Percentiles rank a stretch among this genome's conserved stretches.
Conservation (phyloP, 1,140 invertebrate species). For the Diorhabda carinulata region DNA sequence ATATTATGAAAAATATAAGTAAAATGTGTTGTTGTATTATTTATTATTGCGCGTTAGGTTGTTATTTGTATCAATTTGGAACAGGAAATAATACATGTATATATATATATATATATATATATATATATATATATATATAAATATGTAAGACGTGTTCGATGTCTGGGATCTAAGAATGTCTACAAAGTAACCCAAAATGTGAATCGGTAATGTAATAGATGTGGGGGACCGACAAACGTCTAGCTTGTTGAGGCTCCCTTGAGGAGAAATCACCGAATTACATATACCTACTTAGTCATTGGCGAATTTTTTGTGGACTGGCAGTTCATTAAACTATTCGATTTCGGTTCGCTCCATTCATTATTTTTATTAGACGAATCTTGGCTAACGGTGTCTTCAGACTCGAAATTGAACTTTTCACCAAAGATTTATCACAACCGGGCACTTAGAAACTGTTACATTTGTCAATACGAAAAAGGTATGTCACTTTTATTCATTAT, state of each 20-base stretch:
- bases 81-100: too few species aligned
- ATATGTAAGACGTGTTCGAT: neutral
- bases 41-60: too few species aligned
- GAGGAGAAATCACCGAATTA: conserved; percentile 40
- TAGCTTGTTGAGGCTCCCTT: conserved; percentile 36
- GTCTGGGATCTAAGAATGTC: neutral
- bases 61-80: too few species aligned
- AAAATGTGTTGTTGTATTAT: too few species aligned
- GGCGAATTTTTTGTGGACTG: conserved; percentile 35
- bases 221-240: conserved; percentile 34
- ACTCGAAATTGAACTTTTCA: conserved; percentile 14
- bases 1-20: too few species aligned
- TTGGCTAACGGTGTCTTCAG: conserved; percentile 21
- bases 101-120: too few species aligned
- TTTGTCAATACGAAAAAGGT: too few species aligned
- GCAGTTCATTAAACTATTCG: conserved; percentile 30
- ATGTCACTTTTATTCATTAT: too few species aligned
- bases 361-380: conserved; percentile 28
- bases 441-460: too few species aligned
- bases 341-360: conserved; percentile 28
- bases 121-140: too few species aligned
- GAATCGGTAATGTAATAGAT: conserved; percentile 40
- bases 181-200: conserved; percentile 26
- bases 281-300: conserved; percentile 32
- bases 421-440: too few species aligned